phyloP scores from a whole-genome alignment of 2,888 invertebrate species.

The Noctua comes region DNA sequence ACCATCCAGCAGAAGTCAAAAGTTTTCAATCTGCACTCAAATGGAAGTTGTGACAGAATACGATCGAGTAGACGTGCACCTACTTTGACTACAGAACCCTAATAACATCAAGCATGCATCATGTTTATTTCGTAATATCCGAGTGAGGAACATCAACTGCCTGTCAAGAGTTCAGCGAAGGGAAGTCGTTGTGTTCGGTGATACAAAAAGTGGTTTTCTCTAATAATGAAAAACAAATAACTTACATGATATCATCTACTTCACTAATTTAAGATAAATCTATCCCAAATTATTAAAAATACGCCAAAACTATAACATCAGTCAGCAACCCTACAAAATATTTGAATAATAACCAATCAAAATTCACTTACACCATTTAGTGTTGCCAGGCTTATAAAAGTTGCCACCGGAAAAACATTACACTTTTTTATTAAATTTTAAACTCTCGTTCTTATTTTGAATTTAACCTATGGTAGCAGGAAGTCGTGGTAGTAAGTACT shows the following conservation, averaged over 20 bases:
- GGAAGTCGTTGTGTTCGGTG: no score
- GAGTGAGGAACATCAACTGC: no score
- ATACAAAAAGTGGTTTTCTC: not conserved
- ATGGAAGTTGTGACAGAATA: no score
- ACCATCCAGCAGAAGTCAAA: no score
- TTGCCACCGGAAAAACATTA: conserved; percentile 57
- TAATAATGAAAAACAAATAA: not conserved
- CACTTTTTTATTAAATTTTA: conserved; percentile 53
- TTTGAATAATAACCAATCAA: conserved; percentile 52
- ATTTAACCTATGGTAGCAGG: conserved; percentile 58
- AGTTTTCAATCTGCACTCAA: no score
- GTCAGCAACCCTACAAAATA: conserved; percentile 43
- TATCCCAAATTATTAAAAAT: conserved; percentile 6
- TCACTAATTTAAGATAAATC: no score
- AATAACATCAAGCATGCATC: no score
- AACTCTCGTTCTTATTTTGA: conserved; percentile 51
- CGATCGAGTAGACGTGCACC: no score
- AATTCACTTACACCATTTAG: conserved; percentile 54
- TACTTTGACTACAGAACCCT: no score
- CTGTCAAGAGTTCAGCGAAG: no score
- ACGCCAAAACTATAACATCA: conserved; percentile 26
- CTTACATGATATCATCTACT: not conserved
- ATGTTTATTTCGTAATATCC: no score
- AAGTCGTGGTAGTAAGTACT: conserved; percentile 48
- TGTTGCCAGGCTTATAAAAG: conserved; percentile 56